These are phyloP conservation scores for Anabas testudineus DNA, from an alignment of 2,797 vertebrate genomes.

Conservation along the genomic window DNA sequence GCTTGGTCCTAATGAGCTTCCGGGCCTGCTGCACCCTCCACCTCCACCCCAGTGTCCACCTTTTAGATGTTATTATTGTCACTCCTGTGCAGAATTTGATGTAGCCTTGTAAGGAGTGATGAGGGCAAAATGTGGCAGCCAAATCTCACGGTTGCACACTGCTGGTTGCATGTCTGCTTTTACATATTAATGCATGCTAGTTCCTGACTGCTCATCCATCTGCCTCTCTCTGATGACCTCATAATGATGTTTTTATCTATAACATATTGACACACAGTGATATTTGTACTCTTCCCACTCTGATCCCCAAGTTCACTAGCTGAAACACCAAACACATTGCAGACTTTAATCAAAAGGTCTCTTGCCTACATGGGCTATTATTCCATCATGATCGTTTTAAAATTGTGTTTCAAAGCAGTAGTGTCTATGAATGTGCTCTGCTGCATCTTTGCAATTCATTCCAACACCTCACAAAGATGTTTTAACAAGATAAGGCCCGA, in stretches of 20 bases:
- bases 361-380: conserved; percentile 3
- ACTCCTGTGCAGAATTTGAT: background rate
- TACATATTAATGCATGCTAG: conserved; percentile 1
- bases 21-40: background rate
- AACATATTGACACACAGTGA: conserved; percentile 1
- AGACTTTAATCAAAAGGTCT: conserved; percentile 55
- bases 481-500: conserved; percentile 13
- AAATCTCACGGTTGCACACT: conserved; percentile 8
- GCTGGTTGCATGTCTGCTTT: conserved; percentile 4
- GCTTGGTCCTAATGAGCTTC: background rate
- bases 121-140: conserved; percentile 1
- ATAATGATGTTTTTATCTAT: conserved; percentile 22
- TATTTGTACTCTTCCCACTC: conserved; percentile 28
- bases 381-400: conserved; percentile 25
- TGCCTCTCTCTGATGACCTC: conserved; percentile 24
- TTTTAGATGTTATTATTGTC: background rate
- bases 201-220: conserved; percentile 5
- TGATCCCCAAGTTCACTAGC: background rate
- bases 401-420: conserved; percentile 22
- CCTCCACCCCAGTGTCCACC: background rate
- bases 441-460: conserved; percentile 16
- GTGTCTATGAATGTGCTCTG: conserved; percentile 8
- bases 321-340: conserved; percentile 34
- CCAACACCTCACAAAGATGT: conserved; percentile 9
- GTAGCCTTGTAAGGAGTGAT: background rate